A percentile compares a stretch with the other conserved stretches of the same genome.
These are phyloP conservation scores for Ectropis crepuscularia DNA, from an alignment of 2,888 invertebrate species.

Conservation along the genomic window DNA sequence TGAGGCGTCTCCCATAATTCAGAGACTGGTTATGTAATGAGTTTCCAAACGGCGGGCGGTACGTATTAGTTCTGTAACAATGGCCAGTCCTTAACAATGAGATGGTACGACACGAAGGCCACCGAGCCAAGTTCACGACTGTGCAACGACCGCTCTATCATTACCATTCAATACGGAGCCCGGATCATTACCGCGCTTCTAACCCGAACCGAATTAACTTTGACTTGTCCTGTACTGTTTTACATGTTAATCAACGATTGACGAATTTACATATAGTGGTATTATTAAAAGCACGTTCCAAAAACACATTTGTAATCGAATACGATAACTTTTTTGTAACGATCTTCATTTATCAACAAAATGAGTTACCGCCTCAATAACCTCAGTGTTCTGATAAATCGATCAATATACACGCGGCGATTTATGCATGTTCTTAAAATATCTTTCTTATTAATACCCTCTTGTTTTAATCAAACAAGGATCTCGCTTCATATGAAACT, in stretches of 20 bases:
- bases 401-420: slow-evolving; percentile 9
- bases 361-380: slow-evolving; percentile 15
- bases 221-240: slow-evolving; percentile 35
- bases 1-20: slow-evolving; percentile 31
- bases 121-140: slow-evolving; percentile 74
- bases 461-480: slow-evolving; percentile 13
- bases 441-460: slow-evolving; percentile 3
- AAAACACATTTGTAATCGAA: slow-evolving; percentile 17
- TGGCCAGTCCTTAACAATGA: slow-evolving; percentile 59
- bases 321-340: slow-evolving; percentile 12
- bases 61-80: slow-evolving; percentile 50
- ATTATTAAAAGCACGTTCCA: slow-evolving; percentile 12
- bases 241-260: slow-evolving; percentile 40
- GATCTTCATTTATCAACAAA: slow-evolving; percentile 13
- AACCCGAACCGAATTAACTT: slow-evolving; percentile 47
- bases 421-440: slow-evolving; percentile 16
- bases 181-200: slow-evolving; percentile 55
- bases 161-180: slow-evolving; percentile 71
- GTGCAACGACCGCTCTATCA: slow-evolving; percentile 76
- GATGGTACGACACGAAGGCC: slow-evolving; percentile 69
- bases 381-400: slow-evolving; percentile 20
- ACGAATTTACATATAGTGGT: slow-evolving; percentile 28
- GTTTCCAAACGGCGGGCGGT: slow-evolving; percentile 36
- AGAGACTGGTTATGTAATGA: slow-evolving; percentile 38
- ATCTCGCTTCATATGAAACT: slow-evolving; percentile 12